A percentile compares a stretch with the other conserved stretches of the same genome.
These are phyloP conservation scores for Lasiommata megera DNA, from an alignment of 2,888 invertebrate genomes.

Conservation along the genomic window DNA sequence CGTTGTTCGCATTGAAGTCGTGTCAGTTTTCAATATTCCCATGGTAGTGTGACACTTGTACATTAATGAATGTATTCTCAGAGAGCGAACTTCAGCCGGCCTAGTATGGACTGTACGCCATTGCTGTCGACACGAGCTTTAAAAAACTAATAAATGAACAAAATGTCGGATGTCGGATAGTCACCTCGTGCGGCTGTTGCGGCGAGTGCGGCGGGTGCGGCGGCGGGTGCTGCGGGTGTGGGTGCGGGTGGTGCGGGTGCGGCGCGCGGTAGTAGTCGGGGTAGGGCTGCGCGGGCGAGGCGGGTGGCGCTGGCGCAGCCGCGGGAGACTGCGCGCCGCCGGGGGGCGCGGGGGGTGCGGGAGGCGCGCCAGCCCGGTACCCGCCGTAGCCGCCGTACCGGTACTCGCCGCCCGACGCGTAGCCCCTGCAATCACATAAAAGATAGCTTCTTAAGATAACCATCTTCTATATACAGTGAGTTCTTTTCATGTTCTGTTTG, in stretches of 20 bases:
- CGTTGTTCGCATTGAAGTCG: too few relatives aligned
- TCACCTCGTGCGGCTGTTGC: constrained; percentile 56
- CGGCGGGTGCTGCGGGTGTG: constrained; percentile 60
- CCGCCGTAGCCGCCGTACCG: constrained; percentile 75
- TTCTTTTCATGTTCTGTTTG: too few relatives aligned
- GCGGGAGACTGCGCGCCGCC: constrained; percentile 49
- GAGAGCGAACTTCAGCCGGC: too few relatives aligned
- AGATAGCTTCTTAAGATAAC: neutral
- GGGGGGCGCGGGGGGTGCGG: constrained; percentile 41
- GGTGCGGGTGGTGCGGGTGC: constrained; percentile 52
- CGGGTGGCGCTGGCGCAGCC: constrained; percentile 51
- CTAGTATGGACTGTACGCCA: too few relatives aligned
- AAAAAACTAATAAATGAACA: too few relatives aligned
- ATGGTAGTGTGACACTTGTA: too few relatives aligned
- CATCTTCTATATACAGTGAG: too few relatives aligned
- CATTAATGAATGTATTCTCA: too few relatives aligned
- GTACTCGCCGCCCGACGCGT: constrained; percentile 56
- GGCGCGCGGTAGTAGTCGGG: constrained; percentile 42
- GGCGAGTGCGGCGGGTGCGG: constrained; percentile 57
- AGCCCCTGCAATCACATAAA: constrained; percentile 46
- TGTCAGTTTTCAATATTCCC: too few relatives aligned
- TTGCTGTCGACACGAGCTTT: too few relatives aligned
- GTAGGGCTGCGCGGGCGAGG: constrained; percentile 56
- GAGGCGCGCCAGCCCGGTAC: constrained; percentile 61
- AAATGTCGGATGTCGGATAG: constrained; percentile 20